phyloP scores from a whole-genome alignment of 2,797 vertebrate species.

The Acanthis flammea region DNA sequence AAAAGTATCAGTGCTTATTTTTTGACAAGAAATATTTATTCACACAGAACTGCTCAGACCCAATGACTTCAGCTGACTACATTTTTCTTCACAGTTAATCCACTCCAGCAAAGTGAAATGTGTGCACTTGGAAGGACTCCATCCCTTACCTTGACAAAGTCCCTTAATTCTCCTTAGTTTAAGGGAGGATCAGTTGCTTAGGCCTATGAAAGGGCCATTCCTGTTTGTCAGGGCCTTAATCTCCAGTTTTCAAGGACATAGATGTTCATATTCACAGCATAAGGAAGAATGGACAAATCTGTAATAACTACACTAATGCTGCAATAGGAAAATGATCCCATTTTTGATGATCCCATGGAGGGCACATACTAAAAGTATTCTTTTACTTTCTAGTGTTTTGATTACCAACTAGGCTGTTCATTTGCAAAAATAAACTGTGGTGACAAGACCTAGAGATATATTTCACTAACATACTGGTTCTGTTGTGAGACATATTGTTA shows the following conservation, averaged over 20 bases:
- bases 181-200: not conserved
- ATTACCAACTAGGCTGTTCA: not conserved
- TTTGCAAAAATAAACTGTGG: not conserved
- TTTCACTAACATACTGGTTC: not conserved
- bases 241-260: not conserved
- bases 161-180: not conserved
- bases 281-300: not conserved
- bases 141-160: not conserved
- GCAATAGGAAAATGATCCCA: not conserved
- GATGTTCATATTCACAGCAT: rapidly evolving
- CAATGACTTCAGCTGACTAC: not conserved
- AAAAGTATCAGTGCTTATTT: not conserved
- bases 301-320: not conserved
- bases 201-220: not conserved
- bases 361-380: not conserved
- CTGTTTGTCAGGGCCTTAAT: not conserved
- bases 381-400: not conserved
- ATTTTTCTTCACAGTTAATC: not conserved
- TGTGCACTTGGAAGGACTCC: not conserved
- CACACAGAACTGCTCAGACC: not conserved
- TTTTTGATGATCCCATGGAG: not conserved
- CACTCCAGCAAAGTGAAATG: not conserved
- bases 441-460: not conserved
- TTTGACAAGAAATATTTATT: not conserved
- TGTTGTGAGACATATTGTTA: not conserved